A percentile compares a stretch with the other conserved stretches of the same genome.
phyloP scores from a whole-genome alignment of 2,797 vertebrate genomes.

The Syngnathus acus region DNA sequence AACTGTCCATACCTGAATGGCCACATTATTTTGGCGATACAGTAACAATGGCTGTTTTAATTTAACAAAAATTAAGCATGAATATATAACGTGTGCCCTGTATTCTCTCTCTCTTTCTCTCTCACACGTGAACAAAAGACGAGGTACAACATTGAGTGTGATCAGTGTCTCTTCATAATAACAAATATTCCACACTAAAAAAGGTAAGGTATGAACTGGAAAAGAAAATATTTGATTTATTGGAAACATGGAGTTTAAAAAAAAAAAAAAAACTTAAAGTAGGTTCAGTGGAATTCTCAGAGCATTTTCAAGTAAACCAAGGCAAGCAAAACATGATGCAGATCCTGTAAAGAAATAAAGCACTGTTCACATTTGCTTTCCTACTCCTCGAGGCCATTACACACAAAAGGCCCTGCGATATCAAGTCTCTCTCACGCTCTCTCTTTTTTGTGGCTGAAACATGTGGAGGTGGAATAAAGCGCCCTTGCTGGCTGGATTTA shows the following conservation, averaged over 20 bases:
- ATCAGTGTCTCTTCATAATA: not conserved
- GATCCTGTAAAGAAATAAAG: constrained; percentile 22
- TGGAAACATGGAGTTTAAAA: constrained; percentile 40
- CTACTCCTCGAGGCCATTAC: constrained; percentile 6
- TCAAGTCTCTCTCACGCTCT: not conserved
- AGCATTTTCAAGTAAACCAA: constrained; percentile 53
- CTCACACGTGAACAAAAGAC: not conserved
- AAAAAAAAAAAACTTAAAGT: constrained; percentile 23
- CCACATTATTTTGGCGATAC: constrained; percentile 16
- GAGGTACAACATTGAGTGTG: constrained; percentile 33
- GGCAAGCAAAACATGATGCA: constrained; percentile 23
- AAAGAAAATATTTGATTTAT: constrained; percentile 8
- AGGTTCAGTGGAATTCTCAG: constrained; percentile 50
- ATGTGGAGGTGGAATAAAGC: constrained; percentile 32
- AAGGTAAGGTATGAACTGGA: constrained; percentile 2
- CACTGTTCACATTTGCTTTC: constrained; percentile 41
- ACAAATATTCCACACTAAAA: constrained; percentile 17
- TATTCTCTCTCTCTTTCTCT: not conserved
- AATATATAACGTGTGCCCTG: not conserved
- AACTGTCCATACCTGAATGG: constrained; percentile 2
- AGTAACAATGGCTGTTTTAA: not conserved
- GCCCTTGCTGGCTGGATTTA: constrained; percentile 17
- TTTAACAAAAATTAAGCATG: not conserved
- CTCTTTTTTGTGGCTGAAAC: constrained; percentile 17
- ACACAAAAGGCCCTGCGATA: constrained; percentile 6